phyloP scores from a whole-genome alignment of 2,797 vertebrate genomes.

The Vespertilio murinus region DNA sequence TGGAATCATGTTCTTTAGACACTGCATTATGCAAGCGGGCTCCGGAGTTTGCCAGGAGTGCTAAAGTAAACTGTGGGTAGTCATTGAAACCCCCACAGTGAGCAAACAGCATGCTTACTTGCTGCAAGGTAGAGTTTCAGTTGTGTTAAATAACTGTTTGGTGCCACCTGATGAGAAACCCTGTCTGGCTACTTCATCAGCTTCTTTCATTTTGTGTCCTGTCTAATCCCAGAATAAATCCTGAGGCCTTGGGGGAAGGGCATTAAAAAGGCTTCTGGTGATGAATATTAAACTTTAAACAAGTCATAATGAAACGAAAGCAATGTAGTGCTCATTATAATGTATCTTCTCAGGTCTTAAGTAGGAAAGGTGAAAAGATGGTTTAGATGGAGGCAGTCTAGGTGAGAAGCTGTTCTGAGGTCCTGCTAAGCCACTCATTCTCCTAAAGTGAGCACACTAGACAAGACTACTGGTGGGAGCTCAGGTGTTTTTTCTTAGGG shows the following conservation, averaged over 20 bases:
- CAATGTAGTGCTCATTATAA: not conserved
- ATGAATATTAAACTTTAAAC: slow-evolving; percentile 46
- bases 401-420: not conserved
- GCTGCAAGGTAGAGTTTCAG: not conserved
- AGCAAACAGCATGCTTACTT: slow-evolving; percentile 21
- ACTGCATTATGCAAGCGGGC: slow-evolving; percentile 61
- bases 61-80: slow-evolving; percentile 43
- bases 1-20: slow-evolving; percentile 68
- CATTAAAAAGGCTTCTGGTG: not conserved
- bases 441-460: not conserved
- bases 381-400: not conserved
- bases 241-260: not conserved
- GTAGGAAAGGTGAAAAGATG: not conserved
- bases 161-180: slow-evolving; percentile 21
- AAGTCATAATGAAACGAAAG: not conserved
- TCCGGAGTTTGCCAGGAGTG: slow-evolving; percentile 57
- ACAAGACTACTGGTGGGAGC: not conserved
- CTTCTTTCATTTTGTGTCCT: slow-evolving; percentile 35
- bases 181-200: not conserved
- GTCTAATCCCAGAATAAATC: slow-evolving; percentile 39
- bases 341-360: not conserved
- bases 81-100: not conserved
- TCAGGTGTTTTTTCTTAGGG: not conserved
- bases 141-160: slow-evolving; percentile 16
- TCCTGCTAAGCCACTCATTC: not conserved